These are phyloP conservation scores for Aporophyla nigra DNA, from an alignment of 2,888 invertebrate species.

Conservation along the genomic window DNA sequence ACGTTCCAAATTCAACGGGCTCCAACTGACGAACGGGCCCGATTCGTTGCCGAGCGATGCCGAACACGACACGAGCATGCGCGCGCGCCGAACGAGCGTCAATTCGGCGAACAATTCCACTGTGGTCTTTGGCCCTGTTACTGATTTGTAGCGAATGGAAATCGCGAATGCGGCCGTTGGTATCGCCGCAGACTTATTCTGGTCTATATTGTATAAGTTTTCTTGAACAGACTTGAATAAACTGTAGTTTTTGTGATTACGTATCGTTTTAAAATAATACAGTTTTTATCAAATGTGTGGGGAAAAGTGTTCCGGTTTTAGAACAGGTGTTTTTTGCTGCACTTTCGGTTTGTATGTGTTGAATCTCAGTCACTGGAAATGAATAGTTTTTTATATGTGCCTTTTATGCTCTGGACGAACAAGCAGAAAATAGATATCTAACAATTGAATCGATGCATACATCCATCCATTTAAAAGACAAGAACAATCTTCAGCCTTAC, in stretches of 20 bases:
- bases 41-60: slow-evolving; percentile 86
- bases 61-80: slow-evolving; percentile 81
- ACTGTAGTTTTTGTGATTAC: slow-evolving; percentile 50
- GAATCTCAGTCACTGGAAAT: slow-evolving; percentile 65
- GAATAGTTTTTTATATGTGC: slow-evolving; percentile 17
- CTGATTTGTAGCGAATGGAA: slow-evolving; percentile 90
- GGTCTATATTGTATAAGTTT: slow-evolving; percentile 77
- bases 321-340: slow-evolving; percentile 49
- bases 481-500: not conserved
- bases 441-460: not conserved
- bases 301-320: slow-evolving; percentile 32
- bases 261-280: slow-evolving; percentile 18
- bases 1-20: slow-evolving; percentile 88
- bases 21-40: slow-evolving; percentile 84
- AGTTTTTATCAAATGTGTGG: slow-evolving; percentile 23
- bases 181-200: slow-evolving; percentile 79
- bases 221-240: slow-evolving; percentile 57
- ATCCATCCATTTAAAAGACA: not conserved
- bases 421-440: not conserved
- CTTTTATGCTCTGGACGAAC: slow-evolving; percentile 3
- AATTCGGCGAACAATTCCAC: slow-evolving; percentile 84
- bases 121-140: slow-evolving; percentile 92
- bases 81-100: slow-evolving; percentile 81
- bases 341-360: slow-evolving; percentile 40
- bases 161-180: slow-evolving; percentile 73